Evolutionary conservation across 2,888 invertebrate genomes (phyloP).

Genomic region (Tubulanus polymorphus): DNA sequence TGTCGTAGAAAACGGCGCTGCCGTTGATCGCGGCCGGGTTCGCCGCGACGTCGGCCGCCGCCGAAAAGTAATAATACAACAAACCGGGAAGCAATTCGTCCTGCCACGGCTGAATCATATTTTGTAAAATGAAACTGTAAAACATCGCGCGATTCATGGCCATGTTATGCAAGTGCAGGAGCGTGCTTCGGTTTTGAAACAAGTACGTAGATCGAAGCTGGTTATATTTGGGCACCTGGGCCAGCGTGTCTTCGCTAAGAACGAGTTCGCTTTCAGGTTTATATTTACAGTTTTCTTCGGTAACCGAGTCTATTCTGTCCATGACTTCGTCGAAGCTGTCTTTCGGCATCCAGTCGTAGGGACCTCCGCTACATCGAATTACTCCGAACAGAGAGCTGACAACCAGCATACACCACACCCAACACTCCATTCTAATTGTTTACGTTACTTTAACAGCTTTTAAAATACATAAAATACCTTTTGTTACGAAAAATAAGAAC

Average conservation of each 20-base stretch:
- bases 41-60: constrained; percentile 90
- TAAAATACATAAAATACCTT: too few species aligned
- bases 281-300: constrained; percentile 82
- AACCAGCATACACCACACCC: too few species aligned
- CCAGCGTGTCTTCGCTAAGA: constrained; percentile 79
- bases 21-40: constrained; percentile 78
- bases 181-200: constrained; percentile 79
- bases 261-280: constrained; percentile 74
- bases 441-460: too few species aligned
- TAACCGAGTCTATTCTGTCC: constrained; percentile 76
- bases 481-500: too few species aligned
- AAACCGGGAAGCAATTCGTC: constrained; percentile 95
- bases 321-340: constrained; percentile 88
- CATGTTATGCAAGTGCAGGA: constrained; percentile 92
- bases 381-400: too few species aligned
- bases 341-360: constrained; percentile 77
- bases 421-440: too few species aligned
- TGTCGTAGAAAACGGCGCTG: constrained; percentile 88
- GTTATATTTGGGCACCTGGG: constrained; percentile 62
- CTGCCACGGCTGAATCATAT: constrained; percentile 31
- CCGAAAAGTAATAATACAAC: constrained; percentile 94
- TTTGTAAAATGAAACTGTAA: constrained; percentile 55
- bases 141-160: constrained; percentile 94
- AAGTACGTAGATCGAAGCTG: constrained; percentile 74
- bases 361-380: too few species aligned